Percentiles rank a stretch among this genome's conserved stretches.
Conservation (phyloP, 2,888 invertebrate species). For the Osedax frankpressi region DNA sequence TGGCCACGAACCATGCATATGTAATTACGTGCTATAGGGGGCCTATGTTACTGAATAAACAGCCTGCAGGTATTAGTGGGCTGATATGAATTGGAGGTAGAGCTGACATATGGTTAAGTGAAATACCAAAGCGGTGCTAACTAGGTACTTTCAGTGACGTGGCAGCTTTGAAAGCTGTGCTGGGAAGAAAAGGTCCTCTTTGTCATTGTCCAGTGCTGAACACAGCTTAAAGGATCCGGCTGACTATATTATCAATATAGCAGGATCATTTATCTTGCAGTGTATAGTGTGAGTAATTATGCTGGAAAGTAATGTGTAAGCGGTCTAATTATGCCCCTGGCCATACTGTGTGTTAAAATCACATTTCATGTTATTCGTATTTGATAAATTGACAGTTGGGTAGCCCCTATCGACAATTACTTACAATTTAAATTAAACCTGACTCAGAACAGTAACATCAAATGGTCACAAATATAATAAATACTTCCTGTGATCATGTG, state of each 20-base stretch:
- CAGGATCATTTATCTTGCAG: background rate
- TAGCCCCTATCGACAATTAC: background rate
- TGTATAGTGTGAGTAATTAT: background rate
- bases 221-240: background rate
- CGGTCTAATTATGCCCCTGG: background rate
- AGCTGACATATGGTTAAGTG: background rate
- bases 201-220: background rate
- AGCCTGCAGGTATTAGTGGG: slow-evolving; percentile 7
- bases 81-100: slow-evolving; percentile 5
- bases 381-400: background rate
- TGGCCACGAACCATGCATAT: slow-evolving; percentile 3
- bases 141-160: slow-evolving; percentile 6
- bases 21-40: slow-evolving; percentile 4
- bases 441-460: background rate
- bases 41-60: background rate
- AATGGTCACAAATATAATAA: background rate
- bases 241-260: background rate
- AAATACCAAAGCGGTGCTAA: background rate
- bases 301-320: slow-evolving; percentile 2
- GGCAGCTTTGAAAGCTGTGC: background rate
- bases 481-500: background rate
- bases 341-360: background rate
- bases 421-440: background rate
- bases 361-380: slow-evolving; percentile 4
- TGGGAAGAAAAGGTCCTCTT: slow-evolving; percentile 4